These are phyloP conservation scores for Python bivittatus DNA, from an alignment of 2,113 vertebrate genomes.

Conservation along the genomic window DNA sequence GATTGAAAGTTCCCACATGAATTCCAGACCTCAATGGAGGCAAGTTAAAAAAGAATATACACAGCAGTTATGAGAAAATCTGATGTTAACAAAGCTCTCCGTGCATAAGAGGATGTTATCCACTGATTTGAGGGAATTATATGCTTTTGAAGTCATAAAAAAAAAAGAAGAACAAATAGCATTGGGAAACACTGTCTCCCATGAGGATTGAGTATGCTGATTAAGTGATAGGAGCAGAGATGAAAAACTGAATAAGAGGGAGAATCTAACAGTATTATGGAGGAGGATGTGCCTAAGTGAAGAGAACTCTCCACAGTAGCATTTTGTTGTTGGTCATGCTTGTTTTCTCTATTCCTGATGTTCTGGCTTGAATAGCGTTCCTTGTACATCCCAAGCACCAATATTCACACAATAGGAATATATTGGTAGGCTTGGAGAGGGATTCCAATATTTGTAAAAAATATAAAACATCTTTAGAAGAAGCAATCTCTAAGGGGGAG, in stretches of 20 bases:
- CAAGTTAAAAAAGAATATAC: background rate
- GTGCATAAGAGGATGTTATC: background rate
- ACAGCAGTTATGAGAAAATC: background rate
- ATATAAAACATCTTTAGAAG: background rate
- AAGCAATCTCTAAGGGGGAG: background rate
- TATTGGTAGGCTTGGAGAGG: too few relatives aligned
- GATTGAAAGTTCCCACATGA: background rate
- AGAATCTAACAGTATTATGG: too few relatives aligned
- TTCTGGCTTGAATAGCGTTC: too few relatives aligned
- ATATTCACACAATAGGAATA: too few relatives aligned
- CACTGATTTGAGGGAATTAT: background rate
- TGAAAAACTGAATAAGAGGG: too few relatives aligned
- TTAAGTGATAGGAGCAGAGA: background rate
- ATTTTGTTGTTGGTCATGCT: too few relatives aligned
- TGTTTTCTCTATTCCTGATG: too few relatives aligned
- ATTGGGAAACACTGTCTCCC: background rate
- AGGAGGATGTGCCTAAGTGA: too few relatives aligned
- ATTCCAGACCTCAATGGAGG: background rate
- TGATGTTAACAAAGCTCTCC: background rate
- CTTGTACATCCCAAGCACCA: too few relatives aligned
- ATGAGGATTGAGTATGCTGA: background rate
- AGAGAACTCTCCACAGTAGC: too few relatives aligned
- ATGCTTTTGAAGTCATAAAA: background rate
- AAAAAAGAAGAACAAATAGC: background rate
- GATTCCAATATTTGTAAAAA: background rate